phyloP scores from a whole-genome alignment of 2,113 vertebrate genomes.

The Gavialis gangeticus region DNA sequence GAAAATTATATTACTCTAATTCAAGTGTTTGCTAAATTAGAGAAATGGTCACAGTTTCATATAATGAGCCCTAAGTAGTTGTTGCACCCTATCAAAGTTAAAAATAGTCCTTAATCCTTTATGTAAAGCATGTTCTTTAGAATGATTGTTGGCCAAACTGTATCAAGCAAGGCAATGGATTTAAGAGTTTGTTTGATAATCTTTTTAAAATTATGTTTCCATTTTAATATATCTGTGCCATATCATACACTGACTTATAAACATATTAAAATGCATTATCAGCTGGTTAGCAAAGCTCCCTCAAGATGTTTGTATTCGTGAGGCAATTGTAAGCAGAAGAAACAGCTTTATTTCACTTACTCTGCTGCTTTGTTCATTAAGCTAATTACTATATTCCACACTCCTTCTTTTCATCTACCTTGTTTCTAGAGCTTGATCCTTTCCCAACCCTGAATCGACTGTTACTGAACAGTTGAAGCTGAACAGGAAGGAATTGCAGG shows the following conservation, averaged over 20 bases:
- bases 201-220: conserved; percentile 31
- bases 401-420: conserved; percentile 81
- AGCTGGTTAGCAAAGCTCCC: conserved; percentile 54
- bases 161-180: conserved; percentile 9
- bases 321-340: conserved; percentile 73
- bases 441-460: conserved; percentile 96
- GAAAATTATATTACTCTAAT: conserved; percentile 23
- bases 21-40: conserved; percentile 49
- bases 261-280: conserved; percentile 60
- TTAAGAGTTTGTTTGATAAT: conserved; percentile 23
- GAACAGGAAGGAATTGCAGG: conserved; percentile 99
- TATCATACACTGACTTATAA: conserved; percentile 16
- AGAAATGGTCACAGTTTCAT: background rate
- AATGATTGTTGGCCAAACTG: background rate
- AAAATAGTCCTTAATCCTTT: background rate
- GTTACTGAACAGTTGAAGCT: conserved; percentile 99
- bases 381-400: conserved; percentile 84
- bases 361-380: conserved; percentile 84
- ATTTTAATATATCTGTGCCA: conserved; percentile 27
- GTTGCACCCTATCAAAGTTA: background rate
- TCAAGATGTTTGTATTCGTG: conserved; percentile 70
- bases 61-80: conserved; percentile 12
- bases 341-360: conserved; percentile 79
- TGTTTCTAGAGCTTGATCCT: conserved; percentile 88
- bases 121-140: background rate